Evolutionary conservation across 2,797 vertebrate species (phyloP), one percentile per base, ranked within the genome.

Genomic region (Smutsia gigantea): DNA sequence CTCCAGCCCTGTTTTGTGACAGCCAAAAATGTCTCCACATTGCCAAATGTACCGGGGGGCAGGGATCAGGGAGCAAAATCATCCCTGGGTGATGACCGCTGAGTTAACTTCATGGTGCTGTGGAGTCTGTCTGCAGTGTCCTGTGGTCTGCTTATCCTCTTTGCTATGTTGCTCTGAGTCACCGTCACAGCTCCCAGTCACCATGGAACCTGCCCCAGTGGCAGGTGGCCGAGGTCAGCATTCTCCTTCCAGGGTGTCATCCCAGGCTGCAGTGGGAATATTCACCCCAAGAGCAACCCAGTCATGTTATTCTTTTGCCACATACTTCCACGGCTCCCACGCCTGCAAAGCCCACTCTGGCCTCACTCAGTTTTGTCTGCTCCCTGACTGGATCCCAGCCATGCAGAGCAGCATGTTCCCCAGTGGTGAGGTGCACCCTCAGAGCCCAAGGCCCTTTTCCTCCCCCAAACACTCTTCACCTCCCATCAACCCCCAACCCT

Each of bases 211-310:
- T 57, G 23, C 27, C 19, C 2, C 0, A 46, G 11, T 46, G 46
- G 46, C 46, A 46, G 2, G 29, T 8, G 34, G 17, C 42, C 74
- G 34, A 6, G 8, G 42, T 83, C 2, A 0, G 37, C 0, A 0
- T 14, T 42, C 7, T 61, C 31, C 25, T 42, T 37, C 18, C n/a
- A 5, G 37, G 17, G n/a, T 0, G 0, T 7, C 31, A 5, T 69
- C 61, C 19, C 1, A 11, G 2, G 1, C 34, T 21, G 8, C 4
- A 4, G 9, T 0, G 0, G 10, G 53, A 2, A 3, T 7, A 15
- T 61, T 57, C 19, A 9, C 19, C 29, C 34, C 25, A 2, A 11
- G 27, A 31, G 18, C 19, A 39, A 2, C 8, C 29, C 57, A 19
- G 4, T 29, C 23, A 19, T 3, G 1, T 21, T 39, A 12, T 6